Percentiles rank a stretch among this genome's conserved stretches.
Conservation (phyloP, 2,797 vertebrate genomes). For the Arrhamphus sclerolepis region DNA sequence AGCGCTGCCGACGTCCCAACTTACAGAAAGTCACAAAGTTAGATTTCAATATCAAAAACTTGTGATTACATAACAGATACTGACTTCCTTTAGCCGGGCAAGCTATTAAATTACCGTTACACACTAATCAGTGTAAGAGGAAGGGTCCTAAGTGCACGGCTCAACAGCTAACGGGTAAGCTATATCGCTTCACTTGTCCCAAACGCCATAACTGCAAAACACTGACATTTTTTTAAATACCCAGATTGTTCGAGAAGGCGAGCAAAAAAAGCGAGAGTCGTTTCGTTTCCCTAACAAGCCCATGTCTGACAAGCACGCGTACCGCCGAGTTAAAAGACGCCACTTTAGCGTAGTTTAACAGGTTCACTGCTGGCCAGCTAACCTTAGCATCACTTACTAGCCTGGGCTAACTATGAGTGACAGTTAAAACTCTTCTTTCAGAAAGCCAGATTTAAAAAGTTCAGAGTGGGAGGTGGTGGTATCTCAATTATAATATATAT, state of each 20-base stretch:
- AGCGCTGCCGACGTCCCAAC: slow-evolving; percentile 15
- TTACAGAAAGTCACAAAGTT: slow-evolving; percentile 27
- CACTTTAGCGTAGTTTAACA: slow-evolving; percentile 49
- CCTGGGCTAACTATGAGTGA: slow-evolving; percentile 51
- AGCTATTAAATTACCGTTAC: slow-evolving; percentile 21
- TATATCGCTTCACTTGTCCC: slow-evolving; percentile 30
- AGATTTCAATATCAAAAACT: background rate
- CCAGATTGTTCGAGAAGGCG: background rate
- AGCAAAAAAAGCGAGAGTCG: background rate
- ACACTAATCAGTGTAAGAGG: slow-evolving; percentile 18
- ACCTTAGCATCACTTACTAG: slow-evolving; percentile 63
- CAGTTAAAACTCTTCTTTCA: slow-evolving; percentile 19
- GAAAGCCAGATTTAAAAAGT: slow-evolving; percentile 14
- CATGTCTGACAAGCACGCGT: background rate
- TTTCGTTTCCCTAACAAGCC: too few relatives aligned
- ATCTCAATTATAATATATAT: background rate
- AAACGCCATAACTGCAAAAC: slow-evolving; percentile 46
- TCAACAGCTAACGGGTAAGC: slow-evolving; percentile 57
- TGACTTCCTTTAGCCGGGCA: background rate
- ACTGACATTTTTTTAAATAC: slow-evolving; percentile 20
- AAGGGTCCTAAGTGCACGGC: slow-evolving; percentile 37
- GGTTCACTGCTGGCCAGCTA: slow-evolving; percentile 62
- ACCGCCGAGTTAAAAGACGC: slow-evolving; percentile 17
- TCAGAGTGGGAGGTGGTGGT: background rate
- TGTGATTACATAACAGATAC: slow-evolving; percentile 1